Percentiles rank a stretch among this genome's conserved stretches.
Evolutionary conservation across 2,797 vertebrate species (phyloP).

Genomic region (Myioborus melanocephalus): DNA sequence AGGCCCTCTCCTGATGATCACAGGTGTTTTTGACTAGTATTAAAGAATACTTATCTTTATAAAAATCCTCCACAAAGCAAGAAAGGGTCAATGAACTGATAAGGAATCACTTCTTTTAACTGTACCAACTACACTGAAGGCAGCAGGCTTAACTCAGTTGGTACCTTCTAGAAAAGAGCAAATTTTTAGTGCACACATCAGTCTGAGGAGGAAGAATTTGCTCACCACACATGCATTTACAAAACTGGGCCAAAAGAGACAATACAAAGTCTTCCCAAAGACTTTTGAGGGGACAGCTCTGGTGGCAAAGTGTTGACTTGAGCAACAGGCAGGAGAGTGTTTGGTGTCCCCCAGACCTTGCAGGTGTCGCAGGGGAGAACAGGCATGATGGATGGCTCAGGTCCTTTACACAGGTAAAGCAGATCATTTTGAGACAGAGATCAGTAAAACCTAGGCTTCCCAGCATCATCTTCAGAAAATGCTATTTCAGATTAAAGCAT

Average conservation of each 20-base stretch:
- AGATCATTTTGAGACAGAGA: not conserved
- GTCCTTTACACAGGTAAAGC: not conserved
- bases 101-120: not conserved
- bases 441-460: not conserved
- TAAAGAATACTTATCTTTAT: not conserved
- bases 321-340: not conserved
- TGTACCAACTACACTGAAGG: not conserved
- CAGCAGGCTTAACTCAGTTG: not conserved
- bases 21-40: not conserved
- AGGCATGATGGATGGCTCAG: not conserved
- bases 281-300: not conserved
- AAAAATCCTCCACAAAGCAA: not conserved
- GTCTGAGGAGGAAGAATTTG: not conserved
- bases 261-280: not conserved
- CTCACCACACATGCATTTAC: not conserved
- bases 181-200: not conserved
- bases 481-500: not conserved
- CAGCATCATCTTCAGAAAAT: not conserved
- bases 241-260: not conserved
- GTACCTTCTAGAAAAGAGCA: not conserved
- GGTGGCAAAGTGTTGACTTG: not conserved
- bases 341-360: not conserved
- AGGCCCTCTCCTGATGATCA: not conserved
- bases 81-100: not conserved
- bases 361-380: rapidly evolving